These are phyloP conservation scores for Oncorhynchus masou DNA, from an alignment of 2,113 vertebrate genomes.

Conservation along the genomic window DNA sequence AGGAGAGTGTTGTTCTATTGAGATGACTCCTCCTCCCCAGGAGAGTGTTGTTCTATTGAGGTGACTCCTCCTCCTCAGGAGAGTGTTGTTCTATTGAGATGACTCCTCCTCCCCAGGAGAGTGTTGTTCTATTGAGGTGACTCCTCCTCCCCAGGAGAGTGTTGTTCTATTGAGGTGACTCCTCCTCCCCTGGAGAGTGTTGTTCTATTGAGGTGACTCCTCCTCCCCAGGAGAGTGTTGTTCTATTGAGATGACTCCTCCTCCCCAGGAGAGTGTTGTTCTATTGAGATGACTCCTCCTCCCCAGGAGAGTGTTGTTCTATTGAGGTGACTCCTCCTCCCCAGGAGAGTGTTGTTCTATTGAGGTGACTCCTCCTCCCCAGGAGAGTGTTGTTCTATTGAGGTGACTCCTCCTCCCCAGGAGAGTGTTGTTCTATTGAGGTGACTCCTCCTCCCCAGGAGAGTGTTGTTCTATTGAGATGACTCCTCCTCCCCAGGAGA, in stretches of 20 bases:
- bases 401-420: slow-evolving; percentile 42
- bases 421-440: slow-evolving; percentile 37
- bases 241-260: slow-evolving; percentile 44
- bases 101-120: slow-evolving; percentile 32
- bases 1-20: slow-evolving; percentile 35
- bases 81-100: slow-evolving; percentile 40
- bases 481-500: slow-evolving; percentile 32
- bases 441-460: slow-evolving; percentile 36
- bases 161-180: slow-evolving; percentile 40
- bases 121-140: slow-evolving; percentile 40
- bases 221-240: slow-evolving; percentile 29
- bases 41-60: too few relatives aligned
- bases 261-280: slow-evolving; percentile 28
- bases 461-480: slow-evolving; percentile 40
- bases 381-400: slow-evolving; percentile 35
- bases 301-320: slow-evolving; percentile 32
- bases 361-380: slow-evolving; percentile 40
- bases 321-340: slow-evolving; percentile 45
- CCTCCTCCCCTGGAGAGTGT: too few relatives aligned
- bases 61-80: slow-evolving; percentile 20
- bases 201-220: slow-evolving; percentile 43
- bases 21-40: slow-evolving; percentile 32
- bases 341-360: slow-evolving; percentile 36
- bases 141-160: slow-evolving; percentile 34
- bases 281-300: slow-evolving; percentile 47